These are phyloP conservation scores for Brienomyrus longianalis DNA, from an alignment of 2,113 vertebrate species.

Conservation along the genomic window DNA sequence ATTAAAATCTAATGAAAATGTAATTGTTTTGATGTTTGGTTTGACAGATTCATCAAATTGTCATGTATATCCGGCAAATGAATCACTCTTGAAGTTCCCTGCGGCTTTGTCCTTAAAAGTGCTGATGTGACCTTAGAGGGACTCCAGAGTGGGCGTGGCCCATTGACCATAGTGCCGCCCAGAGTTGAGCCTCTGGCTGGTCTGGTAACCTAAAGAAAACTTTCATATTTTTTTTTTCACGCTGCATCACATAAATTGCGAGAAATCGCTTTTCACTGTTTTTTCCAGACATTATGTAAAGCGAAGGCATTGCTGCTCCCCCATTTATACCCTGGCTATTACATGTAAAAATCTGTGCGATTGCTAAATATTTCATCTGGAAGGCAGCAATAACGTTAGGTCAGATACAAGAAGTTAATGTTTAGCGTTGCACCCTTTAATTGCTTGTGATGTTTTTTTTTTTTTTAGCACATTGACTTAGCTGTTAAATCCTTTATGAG, in stretches of 20 bases:
- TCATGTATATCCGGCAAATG: not conserved
- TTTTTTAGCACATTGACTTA: slow-evolving; percentile 53
- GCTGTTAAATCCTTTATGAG: slow-evolving; percentile 39
- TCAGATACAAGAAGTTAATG: slow-evolving; percentile 15
- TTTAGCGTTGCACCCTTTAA: slow-evolving; percentile 34
- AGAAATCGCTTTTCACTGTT: not conserved
- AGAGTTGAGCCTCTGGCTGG: not conserved
- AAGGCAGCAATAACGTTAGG: not conserved
- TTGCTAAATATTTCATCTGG: not conserved
- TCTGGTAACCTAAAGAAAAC: not conserved
- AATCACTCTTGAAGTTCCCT: not conserved
- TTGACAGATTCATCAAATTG: not conserved
- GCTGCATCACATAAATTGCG: not conserved
- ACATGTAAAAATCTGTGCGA: not conserved
- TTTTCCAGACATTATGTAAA: not conserved
- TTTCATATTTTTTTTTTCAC: not conserved
- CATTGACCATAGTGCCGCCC: not conserved
- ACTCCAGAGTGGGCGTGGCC: not conserved
- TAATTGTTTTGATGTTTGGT: not conserved
- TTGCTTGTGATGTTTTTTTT: slow-evolving; percentile 45
- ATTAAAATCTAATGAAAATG: not conserved
- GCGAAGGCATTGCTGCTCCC: not conserved
- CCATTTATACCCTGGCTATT: not conserved
- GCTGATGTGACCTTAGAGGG: not conserved
- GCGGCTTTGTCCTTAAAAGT: not conserved